Conservation (phyloP, 2,113 vertebrate species). For the Erythrocercus mccallii region DNA sequence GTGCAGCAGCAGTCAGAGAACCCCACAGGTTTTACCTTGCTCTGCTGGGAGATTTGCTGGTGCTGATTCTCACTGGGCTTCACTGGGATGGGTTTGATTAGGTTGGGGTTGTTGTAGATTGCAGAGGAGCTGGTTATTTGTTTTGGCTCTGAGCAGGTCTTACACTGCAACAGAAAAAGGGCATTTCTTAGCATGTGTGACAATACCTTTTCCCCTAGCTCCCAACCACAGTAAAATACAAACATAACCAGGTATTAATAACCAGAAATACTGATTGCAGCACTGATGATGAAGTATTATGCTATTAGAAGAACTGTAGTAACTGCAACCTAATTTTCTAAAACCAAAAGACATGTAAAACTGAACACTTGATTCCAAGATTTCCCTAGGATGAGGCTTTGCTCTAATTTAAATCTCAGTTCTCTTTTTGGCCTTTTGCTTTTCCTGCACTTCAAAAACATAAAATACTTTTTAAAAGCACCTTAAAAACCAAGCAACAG, state of each 20-base stretch:
- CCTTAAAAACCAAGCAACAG: neutral
- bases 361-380: neutral
- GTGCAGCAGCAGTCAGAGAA: neutral
- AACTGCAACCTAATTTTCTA: neutral
- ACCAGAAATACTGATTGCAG: neutral
- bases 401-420: neutral
- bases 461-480: neutral
- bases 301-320: neutral
- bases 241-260: neutral
- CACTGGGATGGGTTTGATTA: constrained; percentile 95
- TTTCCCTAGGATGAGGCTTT: neutral
- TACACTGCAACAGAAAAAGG: constrained; percentile 72
- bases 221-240: neutral
- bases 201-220: neutral
- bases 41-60: constrained; percentile 30
- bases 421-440: neutral
- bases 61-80: constrained; percentile 79
- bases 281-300: neutral
- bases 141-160: constrained; percentile 89
- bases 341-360: neutral
- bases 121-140: constrained; percentile 88
- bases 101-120: constrained; percentile 86
- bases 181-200: neutral
- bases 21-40: constrained; percentile 59
- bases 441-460: neutral